Evolutionary conservation across 2,888 invertebrate genomes (phyloP).

Genomic region (Cheilosia soror): DNA sequence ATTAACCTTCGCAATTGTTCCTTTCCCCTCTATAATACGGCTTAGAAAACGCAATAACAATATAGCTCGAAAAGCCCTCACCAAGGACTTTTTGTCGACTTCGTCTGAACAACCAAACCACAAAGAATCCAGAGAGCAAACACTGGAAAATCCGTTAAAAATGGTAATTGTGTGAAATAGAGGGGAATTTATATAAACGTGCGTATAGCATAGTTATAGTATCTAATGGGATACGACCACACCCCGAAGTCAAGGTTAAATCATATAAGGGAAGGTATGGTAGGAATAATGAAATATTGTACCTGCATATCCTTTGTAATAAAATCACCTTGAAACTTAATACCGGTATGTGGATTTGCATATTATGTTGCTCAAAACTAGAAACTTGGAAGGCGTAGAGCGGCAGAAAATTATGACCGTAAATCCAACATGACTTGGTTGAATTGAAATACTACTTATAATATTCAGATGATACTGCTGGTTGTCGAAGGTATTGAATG

Average conservation of each 20-base stretch:
- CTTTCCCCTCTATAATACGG: constrained; percentile 7
- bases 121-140: not conserved
- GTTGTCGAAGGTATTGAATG: not conserved
- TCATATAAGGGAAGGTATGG: constrained; percentile 27
- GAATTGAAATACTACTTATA: not conserved
- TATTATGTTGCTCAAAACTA: constrained; percentile 31
- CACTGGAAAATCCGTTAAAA: not conserved
- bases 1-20: not conserved
- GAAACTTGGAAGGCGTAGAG: constrained; percentile 9
- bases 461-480: not conserved
- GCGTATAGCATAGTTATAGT: too few species aligned
- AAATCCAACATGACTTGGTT: constrained; percentile 25
- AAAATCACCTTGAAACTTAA: constrained; percentile 58
- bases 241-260: constrained; percentile 49
- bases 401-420: not conserved
- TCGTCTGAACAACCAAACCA: constrained; percentile 1
- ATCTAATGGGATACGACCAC: constrained; percentile 27
- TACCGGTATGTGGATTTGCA: constrained; percentile 52
- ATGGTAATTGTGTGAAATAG: constrained; percentile 14
- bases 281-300: constrained; percentile 13
- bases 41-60: constrained; percentile 37
- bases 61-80: constrained; percentile 28
- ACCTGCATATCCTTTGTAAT: constrained; percentile 31
- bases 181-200: too few species aligned
- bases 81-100: constrained; percentile 20